Base-by-base conservation (phyloP, 1,140 invertebrate genomes). In the Doryteuthis pealeii region DNA sequence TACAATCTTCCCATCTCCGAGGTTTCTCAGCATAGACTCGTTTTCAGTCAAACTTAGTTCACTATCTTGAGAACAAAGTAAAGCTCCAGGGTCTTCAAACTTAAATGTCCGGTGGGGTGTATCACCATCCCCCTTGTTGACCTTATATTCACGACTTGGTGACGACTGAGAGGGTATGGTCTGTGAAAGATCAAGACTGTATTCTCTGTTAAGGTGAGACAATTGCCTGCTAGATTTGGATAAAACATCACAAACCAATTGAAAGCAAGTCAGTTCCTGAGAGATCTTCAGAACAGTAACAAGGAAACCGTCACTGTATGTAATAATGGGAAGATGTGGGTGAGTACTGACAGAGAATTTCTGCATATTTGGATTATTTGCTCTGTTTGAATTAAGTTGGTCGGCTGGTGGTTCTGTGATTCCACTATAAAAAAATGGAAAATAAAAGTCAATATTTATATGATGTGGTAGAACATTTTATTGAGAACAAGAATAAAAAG, bases 301-400 rank as follows among this genome's bases (percentile, higher is more conserved):
- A 74, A 86, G 76, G 79, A 82, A 88, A 10, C 87, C 87, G 80
- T 88, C 87, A 8, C 85, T 86, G 74, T 83, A 87, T 3, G 87
- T 79, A n/a, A 88, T 68, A 32, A 87, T 84, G 32, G 87, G 87
- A 30, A 86, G 74, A 40, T 76, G 71, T 1, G 87, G 85, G 77
- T 88, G 87, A 43, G 81, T 78, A 30, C 81, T 77, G 40, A 88
- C 76, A 33, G 87, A 88, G 74, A 86, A 87, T 45, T 76, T 75
- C 74, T 88, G 87, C 22, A 74, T 69, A 72, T 84, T 70, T 10
- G 78, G 73, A 71, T 81, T 5, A 5, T 40, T 40, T 3, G 35
- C 4, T 10, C 10, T 3, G 10, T 40, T 40, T 40, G 35, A 40
- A 3, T 40, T 10, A 5, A 10, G 4, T 40, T 40, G 35, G 35